Base-by-base conservation (phyloP, 2,888 invertebrate genomes). In the Eupeodes luniger region DNA sequence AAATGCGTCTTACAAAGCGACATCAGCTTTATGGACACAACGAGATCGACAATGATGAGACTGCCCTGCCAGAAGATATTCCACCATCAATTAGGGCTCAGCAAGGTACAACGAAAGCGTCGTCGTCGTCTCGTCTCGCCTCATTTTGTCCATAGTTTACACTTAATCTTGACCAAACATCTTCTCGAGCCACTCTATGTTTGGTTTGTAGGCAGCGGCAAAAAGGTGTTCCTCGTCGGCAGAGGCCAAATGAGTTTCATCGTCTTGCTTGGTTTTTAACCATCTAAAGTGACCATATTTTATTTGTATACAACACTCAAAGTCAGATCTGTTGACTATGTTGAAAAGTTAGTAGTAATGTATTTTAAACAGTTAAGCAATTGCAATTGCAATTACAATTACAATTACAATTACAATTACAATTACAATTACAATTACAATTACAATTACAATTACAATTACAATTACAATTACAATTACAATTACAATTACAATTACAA, bases 81-180 rank as follows among this genome's bases (percentile, higher is more conserved):
- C 81, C 84, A 81, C 81, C 81, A 74, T 77, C 88, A 88, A 88
- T 88, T 88, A 88, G 85, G 78, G 74, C 64, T 78, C 81, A 88
- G 72, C 81, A 81, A 88, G 88, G 88, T 88, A 88, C 88, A 64
- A 85, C 84, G 51, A 75, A 79, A 69, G 75, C 67, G 49, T 78
- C 55, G 62, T 47, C 66, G 67, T 75, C 80, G 80, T 80, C 77
- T 76, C 88, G 84, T 88, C 78, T 76, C 88, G 84, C 84, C 78
- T 81, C 88, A 78, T 85, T 83, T 85, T 74, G 84, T 75, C 36
- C 81, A 61, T 64, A 84, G 85, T 88, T 84, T 88, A 84, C 78
- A 85, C 84, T 69, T 88, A 81, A 88, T 88, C 88, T 88, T 44
- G 51, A 59, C 88, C 49, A 62, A 84, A 84, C 78, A 88, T 88